Evolutionary conservation across 1,140 invertebrate species (phyloP).

Genomic region (Rhagoletis zephyria): DNA sequence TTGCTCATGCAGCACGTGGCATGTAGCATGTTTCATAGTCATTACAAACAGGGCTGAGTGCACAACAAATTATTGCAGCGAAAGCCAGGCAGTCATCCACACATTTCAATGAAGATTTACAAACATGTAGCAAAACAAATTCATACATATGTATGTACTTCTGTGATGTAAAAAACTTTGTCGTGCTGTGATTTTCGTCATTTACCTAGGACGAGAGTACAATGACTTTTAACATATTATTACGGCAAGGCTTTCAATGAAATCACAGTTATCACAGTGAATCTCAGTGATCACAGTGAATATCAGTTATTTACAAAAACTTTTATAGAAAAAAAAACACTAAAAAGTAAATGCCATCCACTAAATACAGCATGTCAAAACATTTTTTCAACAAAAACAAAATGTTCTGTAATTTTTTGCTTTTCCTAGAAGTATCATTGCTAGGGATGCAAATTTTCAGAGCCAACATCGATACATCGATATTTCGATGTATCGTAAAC

Average conservation of each 20-base stretch:
- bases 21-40: slow-evolving; percentile 16
- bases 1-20: slow-evolving; percentile 36
- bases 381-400: too few species aligned
- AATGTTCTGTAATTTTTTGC: too few species aligned
- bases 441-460: too few species aligned
- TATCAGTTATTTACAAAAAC: too few species aligned
- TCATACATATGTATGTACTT: neutral
- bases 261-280: too few species aligned
- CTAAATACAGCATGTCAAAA: too few species aligned
- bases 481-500: too few species aligned
- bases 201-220: neutral
- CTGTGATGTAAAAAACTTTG: neutral
- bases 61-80: slow-evolving; percentile 29
- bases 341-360: too few species aligned
- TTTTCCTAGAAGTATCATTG: too few species aligned
- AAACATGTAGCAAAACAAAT: neutral
- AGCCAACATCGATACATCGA: too few species aligned
- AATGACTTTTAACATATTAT: slow-evolving; percentile 10
- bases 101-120: slow-evolving; percentile 24
- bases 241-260: neutral
- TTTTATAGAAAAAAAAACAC: too few species aligned
- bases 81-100: neutral
- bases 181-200: neutral
- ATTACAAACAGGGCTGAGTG: slow-evolving; percentile 40
- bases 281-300: too few species aligned